Conservation (phyloP, 1,140 invertebrate genomes). For the Bombus affinis region DNA sequence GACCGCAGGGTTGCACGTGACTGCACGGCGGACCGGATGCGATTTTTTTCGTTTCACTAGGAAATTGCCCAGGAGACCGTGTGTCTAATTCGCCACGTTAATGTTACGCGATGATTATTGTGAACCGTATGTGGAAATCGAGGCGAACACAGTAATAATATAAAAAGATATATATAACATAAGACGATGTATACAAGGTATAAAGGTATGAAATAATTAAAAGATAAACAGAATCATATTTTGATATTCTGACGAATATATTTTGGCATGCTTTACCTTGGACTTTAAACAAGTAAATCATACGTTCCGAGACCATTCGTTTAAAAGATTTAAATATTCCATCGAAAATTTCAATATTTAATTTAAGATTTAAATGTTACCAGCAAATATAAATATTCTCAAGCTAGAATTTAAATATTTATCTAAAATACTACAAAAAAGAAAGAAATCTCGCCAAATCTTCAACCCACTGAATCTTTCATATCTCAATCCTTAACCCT, state of each 20-base stretch:
- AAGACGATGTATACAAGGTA: neutral
- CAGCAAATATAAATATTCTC: neutral
- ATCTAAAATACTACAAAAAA: neutral
- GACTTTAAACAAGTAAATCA: neutral
- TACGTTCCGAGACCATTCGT: fast-evolving
- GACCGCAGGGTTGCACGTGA: constrained; percentile 36
- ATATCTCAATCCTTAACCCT: neutral
- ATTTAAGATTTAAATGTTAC: neutral
- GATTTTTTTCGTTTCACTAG: constrained; percentile 49
- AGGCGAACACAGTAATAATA: too few relatives aligned
- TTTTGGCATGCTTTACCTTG: neutral
- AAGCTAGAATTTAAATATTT: neutral
- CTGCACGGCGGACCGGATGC: constrained; percentile 35
- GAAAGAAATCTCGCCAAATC: neutral
- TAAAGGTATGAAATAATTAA: neutral
- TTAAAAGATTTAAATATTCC: too few relatives aligned
- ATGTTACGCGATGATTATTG: constrained; percentile 1
- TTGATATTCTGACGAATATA: too few relatives aligned
- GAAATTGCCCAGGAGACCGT: constrained; percentile 40
- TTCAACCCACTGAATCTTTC: neutral
- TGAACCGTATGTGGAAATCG: neutral
- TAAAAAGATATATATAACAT: neutral
- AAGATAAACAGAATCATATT: neutral
- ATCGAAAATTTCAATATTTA: neutral
- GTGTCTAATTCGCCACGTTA: constrained; percentile 13